Percentiles rank a stretch among this genome's conserved stretches.
Evolutionary conservation across 1,140 invertebrate species (phyloP).

Genomic region (Eufriesea mexicana): DNA sequence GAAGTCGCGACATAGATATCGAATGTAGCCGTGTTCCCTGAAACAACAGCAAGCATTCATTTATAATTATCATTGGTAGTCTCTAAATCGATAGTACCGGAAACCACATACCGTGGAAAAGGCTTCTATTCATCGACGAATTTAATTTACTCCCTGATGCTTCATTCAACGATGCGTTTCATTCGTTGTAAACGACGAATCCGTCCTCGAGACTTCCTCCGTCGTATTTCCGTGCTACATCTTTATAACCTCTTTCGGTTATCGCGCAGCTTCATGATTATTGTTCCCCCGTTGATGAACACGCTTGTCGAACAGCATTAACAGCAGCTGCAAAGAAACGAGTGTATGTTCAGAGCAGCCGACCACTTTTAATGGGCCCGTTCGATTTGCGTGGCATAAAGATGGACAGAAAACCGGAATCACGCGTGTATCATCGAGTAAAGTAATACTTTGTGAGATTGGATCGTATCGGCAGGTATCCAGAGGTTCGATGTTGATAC

Average conservation of each 20-base stretch:
- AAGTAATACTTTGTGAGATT: not conserved
- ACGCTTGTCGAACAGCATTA: conserved; percentile 56
- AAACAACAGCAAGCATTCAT: conserved; percentile 62
- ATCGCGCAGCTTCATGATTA: conserved; percentile 63
- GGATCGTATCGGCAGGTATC: not conserved
- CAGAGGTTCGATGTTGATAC: not conserved
- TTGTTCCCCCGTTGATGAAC: conserved; percentile 51
- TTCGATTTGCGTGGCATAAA: conserved; percentile 1
- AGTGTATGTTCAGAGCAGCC: conserved; percentile 7
- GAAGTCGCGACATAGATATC: conserved; percentile 61
- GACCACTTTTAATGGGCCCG: conserved; percentile 37
- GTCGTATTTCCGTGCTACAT: not conserved
- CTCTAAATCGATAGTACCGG: conserved; percentile 64
- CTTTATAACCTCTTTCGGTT: conserved; percentile 29
- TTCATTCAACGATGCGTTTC: conserved; percentile 45
- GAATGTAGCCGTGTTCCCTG: conserved; percentile 50
- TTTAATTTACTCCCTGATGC: conserved; percentile 7
- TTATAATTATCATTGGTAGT: not conserved
- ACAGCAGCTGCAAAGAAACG: conserved; percentile 42
- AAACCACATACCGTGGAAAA: conserved; percentile 56
- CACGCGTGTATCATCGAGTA: conserved; percentile 19
- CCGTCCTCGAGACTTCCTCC: not conserved
- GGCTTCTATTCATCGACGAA: conserved; percentile 42
- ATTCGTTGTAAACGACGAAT: not conserved
- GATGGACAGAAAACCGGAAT: conserved; percentile 20